A percentile compares a stretch with the other conserved stretches of the same genome.
phyloP scores from a whole-genome alignment of 2,888 invertebrate species.

The Morinoia aosen region DNA sequence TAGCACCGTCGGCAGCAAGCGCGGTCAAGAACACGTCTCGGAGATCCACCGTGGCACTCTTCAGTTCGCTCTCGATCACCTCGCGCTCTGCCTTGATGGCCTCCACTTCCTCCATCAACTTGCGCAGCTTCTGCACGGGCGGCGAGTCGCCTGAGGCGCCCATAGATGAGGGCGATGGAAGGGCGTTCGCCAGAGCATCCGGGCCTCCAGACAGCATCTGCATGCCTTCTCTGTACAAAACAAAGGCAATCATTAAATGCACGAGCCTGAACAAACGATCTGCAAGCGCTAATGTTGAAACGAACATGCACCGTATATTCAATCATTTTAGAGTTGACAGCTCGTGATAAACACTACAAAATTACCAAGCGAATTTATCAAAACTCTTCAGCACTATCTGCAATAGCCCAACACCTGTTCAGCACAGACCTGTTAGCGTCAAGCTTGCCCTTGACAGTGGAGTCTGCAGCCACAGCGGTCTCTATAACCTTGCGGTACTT shows the following conservation, averaged over 20 bases:
- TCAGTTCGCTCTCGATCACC: conserved; percentile 88
- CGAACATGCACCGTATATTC: background rate
- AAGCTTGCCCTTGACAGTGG: conserved; percentile 81
- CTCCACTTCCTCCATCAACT: conserved; percentile 83
- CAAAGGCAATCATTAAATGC: background rate
- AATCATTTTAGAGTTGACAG: background rate
- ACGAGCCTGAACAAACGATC: background rate
- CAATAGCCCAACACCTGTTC: background rate
- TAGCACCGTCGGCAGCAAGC: conserved; percentile 82
- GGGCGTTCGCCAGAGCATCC: conserved; percentile 79
- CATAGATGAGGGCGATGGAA: conserved; percentile 77
- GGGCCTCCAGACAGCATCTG: conserved; percentile 83
- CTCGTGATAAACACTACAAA: background rate
- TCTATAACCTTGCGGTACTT: conserved; percentile 92
- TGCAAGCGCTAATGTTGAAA: background rate
- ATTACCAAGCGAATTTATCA: background rate
- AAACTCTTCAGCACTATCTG: no score
- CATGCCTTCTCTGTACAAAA: conserved; percentile 80
- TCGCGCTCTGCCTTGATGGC: conserved; percentile 81
- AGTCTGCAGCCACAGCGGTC: conserved; percentile 80
- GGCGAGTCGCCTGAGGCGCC: conserved; percentile 69
- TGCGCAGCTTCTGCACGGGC: conserved; percentile 79
- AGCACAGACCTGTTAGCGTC: conserved; percentile 73
- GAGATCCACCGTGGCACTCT: conserved; percentile 85
- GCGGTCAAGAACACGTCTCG: conserved; percentile 84